Evolutionary conservation across 1,140 invertebrate genomes (phyloP), one percentile per base, ranked within the genome.

Genomic region (Lasioglossum baleicum): DNA sequence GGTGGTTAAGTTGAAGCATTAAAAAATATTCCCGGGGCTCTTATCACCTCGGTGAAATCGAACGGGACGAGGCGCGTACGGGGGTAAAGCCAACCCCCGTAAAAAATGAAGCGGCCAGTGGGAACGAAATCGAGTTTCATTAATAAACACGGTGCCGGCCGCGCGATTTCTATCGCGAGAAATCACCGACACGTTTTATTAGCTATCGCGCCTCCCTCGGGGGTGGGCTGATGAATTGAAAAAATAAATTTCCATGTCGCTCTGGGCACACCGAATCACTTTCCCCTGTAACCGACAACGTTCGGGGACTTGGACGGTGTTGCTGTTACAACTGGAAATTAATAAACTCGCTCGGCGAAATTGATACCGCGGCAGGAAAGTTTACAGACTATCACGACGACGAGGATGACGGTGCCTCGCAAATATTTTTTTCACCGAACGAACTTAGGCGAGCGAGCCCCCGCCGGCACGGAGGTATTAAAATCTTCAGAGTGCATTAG

Each of bases 41-140:
- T 66, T 75, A 66, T 58, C 20, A 7, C 4, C 56, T 6, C 51
- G 15, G 51, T 11, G 8, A 31, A 20, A 40, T 40, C 44, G 26
- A 48, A 75, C 22, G 44, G 22, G 2, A n/a, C 7, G 63, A 40
- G 20, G 40, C 11, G 0, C 3, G 35, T 4, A 3, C 5, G 35
- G 35, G 35, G 35, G 35, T n/a, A n/a, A 35, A 5, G 35, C 35
- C 35, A 35, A 35, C 35, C 15, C 8, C 5, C n/a, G 63, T 11
- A 20, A 72, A 72, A 26, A 72, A 60, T 10, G 35, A 56, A 20
- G 20, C 48, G 22, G 15, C 2, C 44, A 35, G 20, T 48, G 40
- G 31, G 48, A 2, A n/a, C 26, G 5, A 67, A 67, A 75, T 67
- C 22, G 63, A 67, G 65, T 67, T 66, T 75, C 48, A 75, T 67